These are phyloP conservation scores for Prosapia bicincta DNA, from an alignment of 2,888 invertebrate genomes.

Conservation along the genomic window DNA sequence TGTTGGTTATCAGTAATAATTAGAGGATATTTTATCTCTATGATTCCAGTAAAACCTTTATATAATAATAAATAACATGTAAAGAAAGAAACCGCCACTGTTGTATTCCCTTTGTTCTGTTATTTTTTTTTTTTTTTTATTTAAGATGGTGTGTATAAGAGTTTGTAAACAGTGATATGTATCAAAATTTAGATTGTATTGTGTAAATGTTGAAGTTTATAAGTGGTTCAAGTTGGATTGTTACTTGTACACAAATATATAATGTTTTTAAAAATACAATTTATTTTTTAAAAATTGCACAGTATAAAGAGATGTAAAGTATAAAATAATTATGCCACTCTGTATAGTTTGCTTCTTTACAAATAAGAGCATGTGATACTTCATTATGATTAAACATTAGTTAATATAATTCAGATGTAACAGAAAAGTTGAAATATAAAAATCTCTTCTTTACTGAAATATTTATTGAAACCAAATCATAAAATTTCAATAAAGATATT, in stretches of 20 bases:
- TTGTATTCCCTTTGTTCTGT: too few relatives aligned
- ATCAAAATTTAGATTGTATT: neutral
- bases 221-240: neutral
- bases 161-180: neutral
- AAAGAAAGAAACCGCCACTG: too few relatives aligned
- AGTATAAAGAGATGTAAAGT: neutral
- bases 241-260: neutral
- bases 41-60: too few relatives aligned
- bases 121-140: too few relatives aligned
- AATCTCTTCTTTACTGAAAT: neutral
- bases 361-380: neutral
- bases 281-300: neutral
- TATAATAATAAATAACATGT: too few relatives aligned
- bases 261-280: neutral
- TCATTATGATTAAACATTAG: neutral
- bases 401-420: neutral
- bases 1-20: too few relatives aligned
- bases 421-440: neutral
- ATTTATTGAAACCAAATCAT: neutral
- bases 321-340: neutral
- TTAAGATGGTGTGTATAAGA: too few relatives aligned
- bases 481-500: too few relatives aligned
- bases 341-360: neutral
- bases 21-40: too few relatives aligned
- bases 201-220: neutral